Base-by-base conservation (phyloP, 2,888 invertebrate species). In the Cepaea hortensis region DNA sequence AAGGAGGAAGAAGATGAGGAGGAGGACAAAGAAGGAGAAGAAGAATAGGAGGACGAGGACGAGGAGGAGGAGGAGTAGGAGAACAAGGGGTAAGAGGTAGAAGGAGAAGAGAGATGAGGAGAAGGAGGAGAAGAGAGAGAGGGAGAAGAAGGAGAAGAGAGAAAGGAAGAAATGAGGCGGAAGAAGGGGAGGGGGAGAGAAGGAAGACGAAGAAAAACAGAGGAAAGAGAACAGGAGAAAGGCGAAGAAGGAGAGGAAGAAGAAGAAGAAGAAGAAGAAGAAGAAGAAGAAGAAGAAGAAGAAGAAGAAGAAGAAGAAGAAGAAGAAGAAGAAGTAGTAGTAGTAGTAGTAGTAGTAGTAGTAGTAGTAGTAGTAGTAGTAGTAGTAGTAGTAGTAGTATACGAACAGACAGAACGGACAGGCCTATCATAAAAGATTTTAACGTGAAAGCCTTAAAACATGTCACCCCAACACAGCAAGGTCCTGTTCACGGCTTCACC, bases 281-380 rank as follows among this genome's bases (percentile, higher is more conserved):
- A 48, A 83, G 72, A 50, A 20, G 50, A 48, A 68, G 48, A 83
- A 72, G 3, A 23, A 18, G 48, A 11, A n/a, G 83, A 15, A 50
- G 73, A 48, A 72, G 50, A n/a, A 83, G 83, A 68, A 72, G 65
- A 72, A 50, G 50, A 46, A 46, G 72, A 46, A 13, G 73, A 72
- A 18, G 73, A 72, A 18, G 13, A 46, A 48, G 50, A 4, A 50
- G 50, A 46, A 65, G n/a, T 3, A 48, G 72, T 2, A n/a, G n/a
- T 62, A n/a, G 11, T 5, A 15, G 6, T 20, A n/a, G 18, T 15
- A 18, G 50, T 55, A 18, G 15, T 11, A 18, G 35, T 0, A n/a
- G 50, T 48, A 50, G 82, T 20, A 46, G 72, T 50, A 55, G 55
- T 6, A 55, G 55, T 6, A 55, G 55, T 6, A 55, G 55, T 6